These are phyloP conservation scores for Neoascia interrupta DNA, from an alignment of 2,888 invertebrate genomes.

Conservation along the genomic window DNA sequence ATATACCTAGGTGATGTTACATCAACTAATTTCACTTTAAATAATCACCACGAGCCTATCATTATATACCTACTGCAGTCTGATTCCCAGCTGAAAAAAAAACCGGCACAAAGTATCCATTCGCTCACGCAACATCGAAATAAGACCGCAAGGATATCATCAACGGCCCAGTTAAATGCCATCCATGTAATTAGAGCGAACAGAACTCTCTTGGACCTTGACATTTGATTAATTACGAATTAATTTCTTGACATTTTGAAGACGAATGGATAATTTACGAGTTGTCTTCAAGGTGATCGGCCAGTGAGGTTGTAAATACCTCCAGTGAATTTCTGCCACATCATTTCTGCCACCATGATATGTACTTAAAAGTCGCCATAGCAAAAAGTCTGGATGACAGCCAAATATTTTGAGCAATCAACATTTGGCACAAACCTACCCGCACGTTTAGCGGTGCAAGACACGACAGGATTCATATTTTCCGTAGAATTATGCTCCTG, in stretches of 20 bases:
- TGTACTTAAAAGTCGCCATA: constrained; percentile 48
- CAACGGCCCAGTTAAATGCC: constrained; percentile 52
- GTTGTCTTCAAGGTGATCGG: no score
- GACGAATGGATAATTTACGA: constrained; percentile 29
- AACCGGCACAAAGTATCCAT: no score
- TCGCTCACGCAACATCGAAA: constrained; percentile 55
- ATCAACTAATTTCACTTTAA: constrained; percentile 62
- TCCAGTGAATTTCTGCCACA: no score
- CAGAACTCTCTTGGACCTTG: constrained; percentile 3
- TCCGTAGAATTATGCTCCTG: constrained; percentile 42
- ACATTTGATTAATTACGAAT: constrained; percentile 60
- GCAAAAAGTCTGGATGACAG: constrained; percentile 22
- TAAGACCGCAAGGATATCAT: constrained; percentile 55
- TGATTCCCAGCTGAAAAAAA: constrained; percentile 38
- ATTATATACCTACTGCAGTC: constrained; percentile 48
- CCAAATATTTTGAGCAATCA: constrained; percentile 14
- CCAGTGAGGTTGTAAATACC: no score
- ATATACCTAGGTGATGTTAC: constrained; percentile 38
- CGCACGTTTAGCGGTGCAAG: constrained; percentile 29
- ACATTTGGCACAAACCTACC: constrained; percentile 48
- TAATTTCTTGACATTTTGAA: constrained; percentile 47
- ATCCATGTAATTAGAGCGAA: constrained; percentile 51
- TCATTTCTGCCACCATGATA: no score
- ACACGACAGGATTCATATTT: constrained; percentile 32
- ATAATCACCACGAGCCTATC: constrained; percentile 56